Base-by-base conservation (phyloP, 2,888 invertebrate genomes). In the Ephialtes manifestator region DNA sequence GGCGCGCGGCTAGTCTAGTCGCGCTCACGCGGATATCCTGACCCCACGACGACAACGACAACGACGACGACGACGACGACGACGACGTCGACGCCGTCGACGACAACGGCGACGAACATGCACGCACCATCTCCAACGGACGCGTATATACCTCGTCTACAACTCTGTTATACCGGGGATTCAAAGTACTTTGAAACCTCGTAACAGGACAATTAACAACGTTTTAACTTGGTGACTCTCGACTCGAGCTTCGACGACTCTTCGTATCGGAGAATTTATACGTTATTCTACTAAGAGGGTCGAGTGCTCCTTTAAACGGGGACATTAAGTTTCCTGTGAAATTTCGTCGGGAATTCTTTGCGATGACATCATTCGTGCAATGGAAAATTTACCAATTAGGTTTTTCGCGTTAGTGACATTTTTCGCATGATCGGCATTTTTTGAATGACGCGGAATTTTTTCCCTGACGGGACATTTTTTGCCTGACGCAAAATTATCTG, bases 21-120 rank as follows among this genome's bases (percentile, higher is more conserved):
- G 68, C 70, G 72, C 81, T 68, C 63, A 78, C 85, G 85, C 85
- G 85, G 82, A 85, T 85, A 85, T 85, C 85, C 85, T 82, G 76
- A 76, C 65, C 65, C 58, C 74, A 24, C 48, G 39, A 39, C 67
- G 43, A 46, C 10, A 46, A 8, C 24, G 43, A 35, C 43, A 24
- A 68, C 68, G 68, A 67, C 20, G 67, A 67, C 67, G 43, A 67
- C 43, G 43, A 67, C 67, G 67, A 43, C 24, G n/a, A 80, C 79
- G 80, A 65, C n/a, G n/a, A n/a, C 24, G 43, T n/a, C 43, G 46
- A 68, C 68, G 68, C 46, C 20, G 67, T 46, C 67, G 43, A 67
- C 43, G 43, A 67, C 67, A 46, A 43, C 24, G n/a, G 75, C 79
- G 80, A 65, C 67, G 46, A 75, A 81, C 74, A 84, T 46, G 63